These are phyloP conservation scores for Melangyna quadrimaculata DNA, from an alignment of 2,888 invertebrate genomes.

Conservation along the genomic window DNA sequence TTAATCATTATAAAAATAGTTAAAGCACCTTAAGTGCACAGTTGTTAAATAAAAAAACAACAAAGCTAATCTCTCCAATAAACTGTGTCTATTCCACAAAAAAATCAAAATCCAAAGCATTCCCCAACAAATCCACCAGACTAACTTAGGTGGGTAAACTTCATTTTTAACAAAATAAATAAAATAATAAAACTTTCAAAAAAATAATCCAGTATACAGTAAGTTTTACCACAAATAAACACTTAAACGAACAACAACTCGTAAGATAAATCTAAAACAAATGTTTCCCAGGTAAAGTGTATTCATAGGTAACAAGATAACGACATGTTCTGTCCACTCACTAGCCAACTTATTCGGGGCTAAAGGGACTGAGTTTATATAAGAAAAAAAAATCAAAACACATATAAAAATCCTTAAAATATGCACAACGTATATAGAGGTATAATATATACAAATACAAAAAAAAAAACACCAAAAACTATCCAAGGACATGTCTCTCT, in stretches of 20 bases:
- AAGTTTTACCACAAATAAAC: constrained; percentile 10
- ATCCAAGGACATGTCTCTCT: constrained; percentile 17
- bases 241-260: constrained; percentile 9
- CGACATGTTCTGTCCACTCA: constrained; percentile 34
- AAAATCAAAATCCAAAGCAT: not conserved
- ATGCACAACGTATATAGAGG: no score
- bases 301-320: constrained; percentile 22
- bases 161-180: not conserved
- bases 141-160: not conserved
- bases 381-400: not conserved
- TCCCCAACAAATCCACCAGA: not conserved
- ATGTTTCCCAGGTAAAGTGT: constrained; percentile 11
- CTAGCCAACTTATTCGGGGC: not conserved
- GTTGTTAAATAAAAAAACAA: no score
- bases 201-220: not conserved
- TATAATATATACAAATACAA: not conserved
- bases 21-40: no score
- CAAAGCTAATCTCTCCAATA: no score
- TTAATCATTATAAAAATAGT: no score
- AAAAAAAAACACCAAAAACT: constrained; percentile 3
- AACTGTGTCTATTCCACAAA: no score
- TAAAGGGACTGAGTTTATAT: not conserved
- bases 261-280: constrained; percentile 17
- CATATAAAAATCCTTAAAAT: not conserved
- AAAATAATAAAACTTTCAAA: not conserved